Evolutionary conservation across 2,113 vertebrate species (phyloP), one percentile per base, ranked within the genome.

Genomic region (Polypterus senegalus): DNA sequence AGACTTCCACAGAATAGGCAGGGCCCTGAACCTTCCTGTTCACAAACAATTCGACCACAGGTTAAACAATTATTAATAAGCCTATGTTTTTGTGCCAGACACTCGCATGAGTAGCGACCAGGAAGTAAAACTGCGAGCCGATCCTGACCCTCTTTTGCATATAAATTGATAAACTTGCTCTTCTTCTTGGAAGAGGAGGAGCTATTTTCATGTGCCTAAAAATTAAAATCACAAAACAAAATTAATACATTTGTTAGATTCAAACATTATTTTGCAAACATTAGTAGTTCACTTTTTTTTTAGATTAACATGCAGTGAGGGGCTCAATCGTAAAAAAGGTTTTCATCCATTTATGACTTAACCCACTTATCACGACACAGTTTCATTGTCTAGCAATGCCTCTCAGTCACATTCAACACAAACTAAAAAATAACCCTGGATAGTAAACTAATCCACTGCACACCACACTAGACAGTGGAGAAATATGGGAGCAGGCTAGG

Each of bases 1-100:
- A 98, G 78, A 59, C 64, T 79, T 4, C 91, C 88, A 6, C 96
- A 98, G 77, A 97, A 98, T 2, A 97, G 75, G 72, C 95, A 99
- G 44, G 92, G 93, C 1, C 96, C 95, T 0, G 96, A 99, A 11
- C 92, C 94, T 62, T 99, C 96, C 72, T 98, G 95, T 65, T 93
- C 89, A 1, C 94, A 99, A 61, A 94, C 92, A 0, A 99, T 97
- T 8, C 90, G 91, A 2, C 95, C 95, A 0, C 96, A 99, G 47
- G 74, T 82, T 75, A 95, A 68, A 75, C 96, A 99, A 84, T 99
- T 99, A 79, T 94, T 98, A 79, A 99, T 82, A 43, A 99, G 91
- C 49, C 74, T 89, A 83, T 99, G 96, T 74, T 89, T 98, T 75
- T 99, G 96, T 64, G 89, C 95, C 70, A 98, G 81, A 74, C 96